Base-by-base conservation (phyloP, 1,140 invertebrate genomes). In the Tetramorium alpestre region DNA sequence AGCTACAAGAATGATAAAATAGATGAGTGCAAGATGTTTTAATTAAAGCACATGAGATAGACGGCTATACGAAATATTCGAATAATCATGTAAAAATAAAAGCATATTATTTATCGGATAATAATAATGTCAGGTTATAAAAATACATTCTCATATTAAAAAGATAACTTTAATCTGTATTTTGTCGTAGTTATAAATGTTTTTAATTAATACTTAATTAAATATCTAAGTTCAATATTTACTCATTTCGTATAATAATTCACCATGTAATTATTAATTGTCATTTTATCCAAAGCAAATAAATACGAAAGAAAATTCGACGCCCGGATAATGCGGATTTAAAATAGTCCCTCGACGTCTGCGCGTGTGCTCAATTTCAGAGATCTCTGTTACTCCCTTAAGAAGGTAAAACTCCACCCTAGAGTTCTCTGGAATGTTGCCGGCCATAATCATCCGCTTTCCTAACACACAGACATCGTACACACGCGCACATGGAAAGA, bases 391-490 rank as follows among this genome's bases (percentile, higher is more conserved):
- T 69, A 16, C 78, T 47, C 56, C 69, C 44, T 49, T 18, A 84
- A 75, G 69, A 54, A 49, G 75, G 41, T 25, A 64, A 64, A 25
- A 70, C 51, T 81, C 18, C 64, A 47, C 38, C 47, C 64, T 16
- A n/a, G 33, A 2, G 38, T 58, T 60, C 51, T 60, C 8, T 22
- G 25, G 51, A 82, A 73, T n/a, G 41, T 38, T 16, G 38, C 18
- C 8, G 18, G n/a, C 25, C 60, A 18, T 58, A 82, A 82, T 82
- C 80, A 73, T 44, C 6, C 67, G 51, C 25, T 82, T 82, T 33
- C 38, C 67, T 33, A 64, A 65, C 60, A 22, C 38, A 82, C 51
- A 6, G 18, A 65, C 18, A 47, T n/a, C n/a, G n/a, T 25, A 3
- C 18, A 22, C 60, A 11, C 56, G 38, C 22, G 5, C 54, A 76